Conservation (phyloP, 2,888 invertebrate species). For the Tipula helvola region DNA sequence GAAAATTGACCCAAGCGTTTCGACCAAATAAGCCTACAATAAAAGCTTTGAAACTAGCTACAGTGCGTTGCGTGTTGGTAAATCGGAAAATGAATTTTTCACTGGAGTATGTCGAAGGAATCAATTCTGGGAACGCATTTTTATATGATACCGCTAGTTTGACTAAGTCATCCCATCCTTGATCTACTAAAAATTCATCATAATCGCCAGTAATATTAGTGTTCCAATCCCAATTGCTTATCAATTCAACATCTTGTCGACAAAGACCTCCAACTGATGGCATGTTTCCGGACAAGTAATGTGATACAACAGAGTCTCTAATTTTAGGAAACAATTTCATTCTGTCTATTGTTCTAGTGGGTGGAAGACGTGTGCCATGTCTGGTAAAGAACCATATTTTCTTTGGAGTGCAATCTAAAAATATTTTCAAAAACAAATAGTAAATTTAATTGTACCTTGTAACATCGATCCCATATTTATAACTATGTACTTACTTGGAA, state of each 20-base stretch:
- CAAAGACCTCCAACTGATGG: constrained; percentile 45
- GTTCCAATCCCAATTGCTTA: constrained; percentile 57
- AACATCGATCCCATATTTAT: background rate
- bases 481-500: constrained; percentile 8
- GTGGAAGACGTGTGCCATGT: constrained; percentile 58
- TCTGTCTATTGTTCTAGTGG: constrained; percentile 39
- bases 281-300: background rate
- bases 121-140: constrained; percentile 48
- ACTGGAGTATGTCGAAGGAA: constrained; percentile 39
- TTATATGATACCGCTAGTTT: constrained; percentile 55
- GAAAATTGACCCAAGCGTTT: constrained; percentile 23
- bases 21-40: constrained; percentile 42
- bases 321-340: constrained; percentile 24
- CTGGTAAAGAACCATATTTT: constrained; percentile 62
- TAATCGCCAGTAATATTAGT: constrained; percentile 42
- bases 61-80: constrained; percentile 45
- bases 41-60: constrained; percentile 48
- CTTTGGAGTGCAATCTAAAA: constrained; percentile 44
- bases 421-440: background rate
- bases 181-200: constrained; percentile 48
- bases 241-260: constrained; percentile 47
- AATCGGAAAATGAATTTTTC: constrained; percentile 50
- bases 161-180: constrained; percentile 51
- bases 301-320: background rate
- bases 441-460: background rate